Evolutionary conservation across 1,140 invertebrate species (phyloP), one percentile per base, ranked within the genome.

Genomic region (Zaprionus vittiger): DNA sequence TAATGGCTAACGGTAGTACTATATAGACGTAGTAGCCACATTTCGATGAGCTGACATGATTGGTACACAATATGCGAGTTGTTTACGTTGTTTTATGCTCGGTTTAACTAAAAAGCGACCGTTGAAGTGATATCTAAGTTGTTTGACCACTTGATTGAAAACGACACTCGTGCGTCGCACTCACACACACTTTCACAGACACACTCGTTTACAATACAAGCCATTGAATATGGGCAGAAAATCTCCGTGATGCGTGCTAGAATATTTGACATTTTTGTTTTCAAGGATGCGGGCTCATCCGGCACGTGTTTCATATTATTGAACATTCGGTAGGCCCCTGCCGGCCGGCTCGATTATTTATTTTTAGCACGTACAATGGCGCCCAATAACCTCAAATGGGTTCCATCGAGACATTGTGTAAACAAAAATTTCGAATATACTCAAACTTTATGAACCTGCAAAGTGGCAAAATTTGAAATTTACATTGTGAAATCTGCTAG

Each of bases 71-170:
- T 47, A 57, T 67, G 55, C 24, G 55, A 67, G 65, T 49, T 67
- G 65, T 67, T 67, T 67, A 59, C 65, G n/a, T 67, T 57, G 26
- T 59, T 57, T 67, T 59, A 59, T 67, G 65, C 55, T 67, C 55
- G 38, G 65, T 67, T 67, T 57, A 67, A 67, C 65, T 67, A 47
- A 67, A 67, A 67, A 49, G 55, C 65, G 55, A 57, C 55, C 65
- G 38, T 66, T 66, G 64, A 79, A 76, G 54, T 69, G 67, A 80
- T 79, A 76, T 68, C 71, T 77, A 77, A 80, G 76, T 83, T 83
- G 68, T 60, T 77, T 79, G 81, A 66, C 81, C 81, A 83, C 77
- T 83, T 83, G 77, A 83, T 80, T 83, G 81, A 83, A 83, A 80
- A 62, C 62, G 68, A 83, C 81, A 83, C 81, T 83, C 81, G 64